Percentiles rank a stretch among this genome's conserved stretches.
These are phyloP conservation scores for Engystomops pustulosus DNA, from an alignment of 2,113 vertebrate species.

Conservation along the genomic window DNA sequence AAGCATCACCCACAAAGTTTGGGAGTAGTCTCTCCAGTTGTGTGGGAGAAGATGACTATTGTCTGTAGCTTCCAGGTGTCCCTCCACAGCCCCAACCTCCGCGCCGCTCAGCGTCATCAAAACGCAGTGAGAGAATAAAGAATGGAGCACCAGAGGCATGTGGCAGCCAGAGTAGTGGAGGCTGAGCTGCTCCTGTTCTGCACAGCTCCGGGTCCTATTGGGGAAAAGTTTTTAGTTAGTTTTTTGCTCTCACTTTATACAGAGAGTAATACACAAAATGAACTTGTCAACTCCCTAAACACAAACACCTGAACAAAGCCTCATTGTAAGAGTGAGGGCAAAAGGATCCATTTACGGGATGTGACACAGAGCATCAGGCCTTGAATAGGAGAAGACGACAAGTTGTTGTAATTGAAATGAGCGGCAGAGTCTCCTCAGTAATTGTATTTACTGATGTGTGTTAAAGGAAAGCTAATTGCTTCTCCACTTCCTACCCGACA, in stretches of 20 bases:
- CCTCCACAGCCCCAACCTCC: slow-evolving; percentile 35
- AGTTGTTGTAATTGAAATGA: slow-evolving; percentile 19
- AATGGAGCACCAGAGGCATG: slow-evolving; percentile 47
- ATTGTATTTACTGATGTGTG: slow-evolving; percentile 32
- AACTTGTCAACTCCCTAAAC: not conserved
- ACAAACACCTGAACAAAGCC: not conserved
- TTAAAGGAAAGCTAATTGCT: slow-evolving; percentile 19
- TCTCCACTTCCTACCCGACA: not conserved
- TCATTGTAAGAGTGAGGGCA: not conserved
- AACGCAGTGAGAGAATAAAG: slow-evolving; percentile 45
- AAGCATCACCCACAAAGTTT: not conserved
- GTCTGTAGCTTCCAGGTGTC: not conserved
- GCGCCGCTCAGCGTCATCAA: slow-evolving; percentile 39
- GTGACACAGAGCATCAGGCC: not conserved
- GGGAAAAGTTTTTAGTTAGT: not conserved
- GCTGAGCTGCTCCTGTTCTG: slow-evolving; percentile 46
- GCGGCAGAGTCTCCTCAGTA: not conserved
- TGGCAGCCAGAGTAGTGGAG: slow-evolving; percentile 30
- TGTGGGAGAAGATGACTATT: slow-evolving; percentile 12
- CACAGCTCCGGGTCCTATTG: slow-evolving; percentile 42
- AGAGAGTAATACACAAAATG: not conserved
- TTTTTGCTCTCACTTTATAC: not conserved
- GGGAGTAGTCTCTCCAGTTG: slow-evolving; percentile 28
- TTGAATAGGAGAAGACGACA: not conserved
- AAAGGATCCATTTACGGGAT: not conserved